phyloP scores from a whole-genome alignment of 2,797 vertebrate species.

The Morelia viridis region DNA sequence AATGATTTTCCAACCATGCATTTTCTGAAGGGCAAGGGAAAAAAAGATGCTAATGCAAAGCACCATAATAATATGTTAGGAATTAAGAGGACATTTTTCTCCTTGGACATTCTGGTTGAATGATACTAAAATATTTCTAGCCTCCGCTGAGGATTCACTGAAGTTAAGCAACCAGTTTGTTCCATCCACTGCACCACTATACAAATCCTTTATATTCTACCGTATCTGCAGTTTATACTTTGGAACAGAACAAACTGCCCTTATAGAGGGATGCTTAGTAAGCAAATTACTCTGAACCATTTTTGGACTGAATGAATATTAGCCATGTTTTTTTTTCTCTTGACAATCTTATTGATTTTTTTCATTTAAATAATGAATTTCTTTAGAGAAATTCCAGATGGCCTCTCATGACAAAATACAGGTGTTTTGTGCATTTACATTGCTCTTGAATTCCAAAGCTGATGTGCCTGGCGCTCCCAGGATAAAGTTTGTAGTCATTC shows the following conservation, averaged over 20 bases:
- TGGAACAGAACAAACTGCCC: background rate
- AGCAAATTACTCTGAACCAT: background rate
- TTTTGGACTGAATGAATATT: background rate
- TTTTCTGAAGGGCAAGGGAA: background rate
- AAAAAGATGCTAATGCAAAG: background rate
- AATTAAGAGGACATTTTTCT: conserved; percentile 17
- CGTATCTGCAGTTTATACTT: background rate
- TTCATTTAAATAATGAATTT: background rate
- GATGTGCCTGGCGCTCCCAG: conserved; percentile 40
- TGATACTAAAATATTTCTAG: background rate
- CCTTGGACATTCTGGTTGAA: background rate
- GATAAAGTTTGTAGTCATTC: conserved; percentile 65
- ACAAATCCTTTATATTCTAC: background rate
- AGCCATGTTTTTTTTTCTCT: background rate
- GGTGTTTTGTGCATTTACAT: background rate
- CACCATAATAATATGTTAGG: conserved; percentile 8
- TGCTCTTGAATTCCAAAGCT: conserved; percentile 34
- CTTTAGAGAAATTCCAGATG: background rate
- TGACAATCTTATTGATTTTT: background rate
- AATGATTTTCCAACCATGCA: background rate
- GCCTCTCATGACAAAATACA: conserved; percentile 35
- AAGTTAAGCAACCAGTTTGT: background rate
- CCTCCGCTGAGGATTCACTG: background rate
- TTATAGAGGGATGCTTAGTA: background rate
- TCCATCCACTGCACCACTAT: background rate